Base-by-base conservation (phyloP, 1,140 invertebrate genomes). In the Drosophila nannoptera region DNA sequence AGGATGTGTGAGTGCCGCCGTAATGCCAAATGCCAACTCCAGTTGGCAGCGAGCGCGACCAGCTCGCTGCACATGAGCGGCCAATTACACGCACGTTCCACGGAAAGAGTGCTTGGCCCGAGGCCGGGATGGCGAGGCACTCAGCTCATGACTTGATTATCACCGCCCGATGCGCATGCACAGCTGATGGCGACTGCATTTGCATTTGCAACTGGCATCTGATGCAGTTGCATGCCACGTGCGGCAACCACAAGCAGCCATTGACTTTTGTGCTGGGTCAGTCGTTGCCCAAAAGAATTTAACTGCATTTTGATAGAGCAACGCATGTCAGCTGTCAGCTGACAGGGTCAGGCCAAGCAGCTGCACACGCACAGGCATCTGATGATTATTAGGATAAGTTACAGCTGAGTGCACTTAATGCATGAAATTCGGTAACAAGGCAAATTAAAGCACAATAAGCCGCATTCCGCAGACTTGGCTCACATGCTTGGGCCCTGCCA, bases 121-220 rank as follows among this genome's bases (percentile, higher is more conserved):
- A 33, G 31, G 36, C 5, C 9, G 6, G 45, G 52, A 29, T 14
- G 38, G 12, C 31, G 65, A 35, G 54, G 36, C 45, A 65, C 49
- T 45, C 64, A 67, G 65, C 58, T 76, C 80, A 70, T 76, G 73
- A 83, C 76, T 84, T 83, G 76, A 83, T 84, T 83, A 83, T 84
- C 78, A 76, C 62, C 80, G 82, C 62, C 72, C 50, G 73, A 56
- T 83, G 80, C 73, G 73, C 80, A 73, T 70, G 75, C 77, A 82
- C 76, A 64, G 59, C 52, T 72, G 78, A 73, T 69, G 61, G 56
- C 72, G 52, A 73, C 64, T 68, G 76, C 69, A 71, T 71, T 78
- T 78, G 77, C 77, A 80, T 67, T 43, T 43, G 40, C 40, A 43
- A 43, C 69, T 84, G 77, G 73, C 80, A 76, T 66, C 77, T 83